These are phyloP conservation scores for Borostomias antarcticus DNA, from an alignment of 2,797 vertebrate genomes.

Conservation along the genomic window DNA sequence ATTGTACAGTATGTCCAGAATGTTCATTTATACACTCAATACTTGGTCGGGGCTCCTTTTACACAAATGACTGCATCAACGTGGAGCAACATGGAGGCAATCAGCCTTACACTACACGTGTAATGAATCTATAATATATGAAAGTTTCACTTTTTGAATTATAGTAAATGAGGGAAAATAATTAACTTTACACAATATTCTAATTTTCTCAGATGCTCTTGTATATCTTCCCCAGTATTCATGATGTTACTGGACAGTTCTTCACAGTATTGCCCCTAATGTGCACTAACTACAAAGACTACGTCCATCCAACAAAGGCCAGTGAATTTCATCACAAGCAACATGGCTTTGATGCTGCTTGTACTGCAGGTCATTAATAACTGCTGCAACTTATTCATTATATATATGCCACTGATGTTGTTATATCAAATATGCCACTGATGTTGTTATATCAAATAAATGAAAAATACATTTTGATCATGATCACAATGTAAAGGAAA, in stretches of 20 bases:
- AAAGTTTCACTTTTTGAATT: no score
- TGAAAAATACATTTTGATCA: constrained; percentile 8
- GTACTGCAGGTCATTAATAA: background rate
- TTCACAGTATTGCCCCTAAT: background rate
- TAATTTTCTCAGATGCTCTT: no score
- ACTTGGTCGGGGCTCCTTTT: no score
- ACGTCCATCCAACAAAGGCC: constrained; percentile 23
- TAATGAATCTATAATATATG: no score
- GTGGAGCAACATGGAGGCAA: no score
- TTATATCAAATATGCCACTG: background rate
- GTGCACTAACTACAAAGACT: no score
- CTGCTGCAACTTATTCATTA: constrained; percentile 14
- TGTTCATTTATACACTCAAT: no score
- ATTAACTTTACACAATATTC: no score
- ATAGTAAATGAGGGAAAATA: no score
- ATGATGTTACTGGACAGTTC: background rate
- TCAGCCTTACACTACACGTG: no score
- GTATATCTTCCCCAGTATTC: background rate
- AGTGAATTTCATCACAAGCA: constrained; percentile 3
- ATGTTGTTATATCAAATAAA: constrained; percentile 21
- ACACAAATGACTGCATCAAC: no score
- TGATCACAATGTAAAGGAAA: constrained; percentile 18
- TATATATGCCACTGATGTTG: background rate
- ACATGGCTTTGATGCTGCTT: background rate
- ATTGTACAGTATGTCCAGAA: no score